Conservation (phyloP, 2,888 invertebrate genomes). For the Ctena decussata region DNA sequence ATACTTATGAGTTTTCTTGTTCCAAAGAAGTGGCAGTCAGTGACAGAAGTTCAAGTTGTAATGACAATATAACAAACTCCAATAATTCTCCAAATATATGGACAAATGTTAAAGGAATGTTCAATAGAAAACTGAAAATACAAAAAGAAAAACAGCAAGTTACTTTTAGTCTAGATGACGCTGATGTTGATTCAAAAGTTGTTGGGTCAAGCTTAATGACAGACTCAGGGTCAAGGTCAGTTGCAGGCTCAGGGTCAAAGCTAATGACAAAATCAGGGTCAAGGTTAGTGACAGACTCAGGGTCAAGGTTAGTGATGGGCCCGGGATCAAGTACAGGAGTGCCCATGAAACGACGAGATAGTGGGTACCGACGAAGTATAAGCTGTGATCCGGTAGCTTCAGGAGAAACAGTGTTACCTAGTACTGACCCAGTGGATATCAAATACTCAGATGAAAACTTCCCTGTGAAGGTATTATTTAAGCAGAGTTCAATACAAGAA, state of each 20-base stretch:
- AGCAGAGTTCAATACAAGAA: too few species aligned
- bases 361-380: slow-evolving; percentile 68
- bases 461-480: slow-evolving; percentile 61
- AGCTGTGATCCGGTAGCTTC: slow-evolving; percentile 72
- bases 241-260: too few species aligned
- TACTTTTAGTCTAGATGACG: neutral
- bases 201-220: neutral
- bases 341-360: neutral
- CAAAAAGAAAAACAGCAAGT: neutral
- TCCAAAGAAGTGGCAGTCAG: neutral
- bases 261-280: neutral
- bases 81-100: neutral
- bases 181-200: neutral
- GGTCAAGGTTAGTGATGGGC: neutral
- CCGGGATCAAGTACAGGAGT: neutral
- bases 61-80: neutral
- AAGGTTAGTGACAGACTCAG: neutral
- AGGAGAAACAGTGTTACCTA: slow-evolving; percentile 41
- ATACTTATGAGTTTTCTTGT: neutral
- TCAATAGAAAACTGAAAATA: neutral
- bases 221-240: neutral
- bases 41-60: neutral
- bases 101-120: neutral
- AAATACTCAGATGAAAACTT: slow-evolving; percentile 52
- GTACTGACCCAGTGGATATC: slow-evolving; percentile 12